phyloP scores from a whole-genome alignment of 2,797 vertebrate genomes.

The Calcarius lapponicus region DNA sequence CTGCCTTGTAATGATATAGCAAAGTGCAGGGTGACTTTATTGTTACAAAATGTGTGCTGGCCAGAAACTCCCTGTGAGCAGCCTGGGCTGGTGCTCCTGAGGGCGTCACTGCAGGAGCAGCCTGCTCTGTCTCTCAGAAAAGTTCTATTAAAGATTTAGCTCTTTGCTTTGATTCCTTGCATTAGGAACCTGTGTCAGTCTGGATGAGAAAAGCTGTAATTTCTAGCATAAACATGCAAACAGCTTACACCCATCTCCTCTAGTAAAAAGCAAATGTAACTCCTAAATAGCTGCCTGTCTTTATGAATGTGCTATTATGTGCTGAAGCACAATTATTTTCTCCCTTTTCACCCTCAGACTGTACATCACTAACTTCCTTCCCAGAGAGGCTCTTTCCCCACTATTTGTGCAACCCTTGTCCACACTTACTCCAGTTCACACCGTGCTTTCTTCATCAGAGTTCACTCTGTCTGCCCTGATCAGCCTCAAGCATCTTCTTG shows the following conservation, averaged over 20 bases:
- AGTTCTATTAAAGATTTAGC: background rate
- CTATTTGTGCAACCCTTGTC: background rate
- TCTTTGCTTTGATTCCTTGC: background rate
- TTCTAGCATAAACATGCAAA: background rate
- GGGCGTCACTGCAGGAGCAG: background rate
- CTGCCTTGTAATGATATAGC: background rate
- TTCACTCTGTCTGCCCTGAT: background rate
- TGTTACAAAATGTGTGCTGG: background rate
- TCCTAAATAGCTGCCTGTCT: background rate
- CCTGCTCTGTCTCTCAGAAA: background rate
- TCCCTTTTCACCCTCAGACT: background rate
- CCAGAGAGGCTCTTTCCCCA: background rate
- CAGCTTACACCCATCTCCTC: background rate
- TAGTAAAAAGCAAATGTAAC: background rate
- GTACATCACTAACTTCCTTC: background rate
- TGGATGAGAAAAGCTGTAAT: background rate
- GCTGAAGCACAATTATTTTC: background rate
- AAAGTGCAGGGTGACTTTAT: background rate
- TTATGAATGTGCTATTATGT: background rate
- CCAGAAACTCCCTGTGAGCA: background rate
- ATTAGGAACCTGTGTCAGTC: background rate
- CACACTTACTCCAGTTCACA: background rate
- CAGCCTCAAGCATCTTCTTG: background rate
- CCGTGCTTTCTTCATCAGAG: rapidly evolving
- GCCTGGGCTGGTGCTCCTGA: background rate